Conservation (phyloP, 1,140 invertebrate genomes). For the Lucilia cuprina region DNA sequence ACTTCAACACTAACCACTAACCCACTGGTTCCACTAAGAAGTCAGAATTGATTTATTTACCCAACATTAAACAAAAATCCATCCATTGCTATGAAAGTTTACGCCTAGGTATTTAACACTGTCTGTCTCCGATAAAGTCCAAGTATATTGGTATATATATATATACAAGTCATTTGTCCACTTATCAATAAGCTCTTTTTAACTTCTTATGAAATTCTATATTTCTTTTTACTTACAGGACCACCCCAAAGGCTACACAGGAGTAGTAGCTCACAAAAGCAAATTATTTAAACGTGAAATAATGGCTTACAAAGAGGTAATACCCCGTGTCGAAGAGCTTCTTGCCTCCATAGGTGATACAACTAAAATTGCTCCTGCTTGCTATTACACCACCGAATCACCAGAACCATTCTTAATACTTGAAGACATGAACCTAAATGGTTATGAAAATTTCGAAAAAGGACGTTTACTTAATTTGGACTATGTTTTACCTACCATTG, state of each 20-base stretch:
- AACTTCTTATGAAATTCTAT: too few species aligned
- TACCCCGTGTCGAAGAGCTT: slow-evolving; percentile 51
- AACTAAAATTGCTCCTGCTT: slow-evolving; percentile 55
- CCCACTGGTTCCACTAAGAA: too few species aligned
- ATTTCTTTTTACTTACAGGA: slow-evolving; percentile 41
- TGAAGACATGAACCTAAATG: slow-evolving; percentile 52
- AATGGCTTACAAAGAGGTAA: slow-evolving; percentile 55
- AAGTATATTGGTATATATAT: too few species aligned
- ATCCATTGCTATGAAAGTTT: too few species aligned
- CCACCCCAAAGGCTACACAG: slow-evolving; percentile 57
- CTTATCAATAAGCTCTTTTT: too few species aligned
- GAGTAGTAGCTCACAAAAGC: slow-evolving; percentile 54
- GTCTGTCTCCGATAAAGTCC: too few species aligned
- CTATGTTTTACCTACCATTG: slow-evolving; percentile 59
- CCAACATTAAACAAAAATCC: too few species aligned
- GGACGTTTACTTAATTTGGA: slow-evolving; percentile 58
- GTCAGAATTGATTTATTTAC: too few species aligned
- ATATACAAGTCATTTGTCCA: too few species aligned
- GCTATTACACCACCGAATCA: slow-evolving; percentile 59
- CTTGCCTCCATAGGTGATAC: slow-evolving; percentile 55
- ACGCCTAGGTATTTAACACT: too few species aligned
- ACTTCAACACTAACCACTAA: too few species aligned
- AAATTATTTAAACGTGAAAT: slow-evolving; percentile 60
- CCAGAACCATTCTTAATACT: slow-evolving; percentile 57
- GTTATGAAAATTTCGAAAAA: slow-evolving; percentile 56